Percentiles rank a stretch among this genome's conserved stretches.
Evolutionary conservation across 2,113 vertebrate species (phyloP).

Genomic region (Istiophorus platypterus): DNA sequence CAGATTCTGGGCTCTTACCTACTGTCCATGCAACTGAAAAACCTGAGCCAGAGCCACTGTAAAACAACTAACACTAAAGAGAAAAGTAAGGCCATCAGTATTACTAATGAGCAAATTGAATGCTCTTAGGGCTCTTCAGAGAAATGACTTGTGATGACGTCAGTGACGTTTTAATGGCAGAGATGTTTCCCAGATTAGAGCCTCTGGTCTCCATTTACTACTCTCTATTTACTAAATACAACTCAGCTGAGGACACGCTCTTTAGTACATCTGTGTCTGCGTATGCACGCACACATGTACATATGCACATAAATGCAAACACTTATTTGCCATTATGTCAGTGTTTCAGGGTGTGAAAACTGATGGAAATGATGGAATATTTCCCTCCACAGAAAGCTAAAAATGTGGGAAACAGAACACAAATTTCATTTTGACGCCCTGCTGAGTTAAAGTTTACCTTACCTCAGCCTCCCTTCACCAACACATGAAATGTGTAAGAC

Average conservation of each 20-base stretch:
- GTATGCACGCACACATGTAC: background rate
- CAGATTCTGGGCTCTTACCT: background rate
- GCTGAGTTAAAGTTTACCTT: background rate
- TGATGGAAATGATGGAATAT: background rate
- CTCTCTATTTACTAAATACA: conserved; percentile 17
- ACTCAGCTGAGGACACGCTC: background rate
- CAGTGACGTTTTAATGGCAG: conserved; percentile 14
- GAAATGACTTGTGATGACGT: background rate
- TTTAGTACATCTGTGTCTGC: conserved; percentile 5
- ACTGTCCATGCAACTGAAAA: background rate
- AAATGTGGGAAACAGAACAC: background rate
- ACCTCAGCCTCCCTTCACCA: conserved; percentile 49
- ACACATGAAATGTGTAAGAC: conserved; percentile 70
- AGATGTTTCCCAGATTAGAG: conserved; percentile 45
- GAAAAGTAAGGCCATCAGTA: conserved; percentile 6
- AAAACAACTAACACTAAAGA: conserved; percentile 8
- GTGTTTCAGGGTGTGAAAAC: background rate
- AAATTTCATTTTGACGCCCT: background rate
- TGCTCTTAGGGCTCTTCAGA: conserved; percentile 2
- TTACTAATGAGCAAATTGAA: background rate
- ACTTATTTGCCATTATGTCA: background rate
- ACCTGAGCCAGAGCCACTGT: background rate
- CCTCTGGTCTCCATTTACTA: background rate
- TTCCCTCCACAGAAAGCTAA: background rate
- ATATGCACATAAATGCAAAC: background rate